A percentile compares a stretch with the other conserved stretches of the same genome.
These are phyloP conservation scores for Emydoidea blandingii DNA, from an alignment of 2,797 vertebrate genomes.

Conservation along the genomic window DNA sequence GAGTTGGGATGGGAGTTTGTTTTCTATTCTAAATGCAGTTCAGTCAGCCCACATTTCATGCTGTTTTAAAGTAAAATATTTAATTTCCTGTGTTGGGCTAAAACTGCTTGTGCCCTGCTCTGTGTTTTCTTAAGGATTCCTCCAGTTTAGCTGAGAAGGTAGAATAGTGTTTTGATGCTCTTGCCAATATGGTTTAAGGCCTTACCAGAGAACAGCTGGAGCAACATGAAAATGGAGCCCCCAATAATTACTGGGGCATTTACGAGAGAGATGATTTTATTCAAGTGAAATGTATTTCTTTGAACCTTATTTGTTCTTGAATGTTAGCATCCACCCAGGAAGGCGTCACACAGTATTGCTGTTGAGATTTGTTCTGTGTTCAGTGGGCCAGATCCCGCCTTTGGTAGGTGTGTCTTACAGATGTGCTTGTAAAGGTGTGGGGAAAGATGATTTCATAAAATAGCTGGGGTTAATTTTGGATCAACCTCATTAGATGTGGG, in stretches of 20 bases:
- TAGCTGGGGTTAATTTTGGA: not conserved
- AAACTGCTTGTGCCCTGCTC: slow-evolving; percentile 47
- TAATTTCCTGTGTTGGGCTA: slow-evolving; percentile 74
- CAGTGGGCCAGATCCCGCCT: not conserved
- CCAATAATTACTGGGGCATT: slow-evolving; percentile 43
- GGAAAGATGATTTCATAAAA: slow-evolving; percentile 4
- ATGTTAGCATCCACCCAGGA: not conserved
- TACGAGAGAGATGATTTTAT: slow-evolving; percentile 28
- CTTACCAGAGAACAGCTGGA: slow-evolving; percentile 59
- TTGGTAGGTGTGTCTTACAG: not conserved
- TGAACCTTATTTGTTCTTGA: slow-evolving; percentile 5
- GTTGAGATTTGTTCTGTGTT: slow-evolving; percentile 7
- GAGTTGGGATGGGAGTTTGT: slow-evolving; percentile 12
- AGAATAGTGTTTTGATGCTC: slow-evolving; percentile 52
- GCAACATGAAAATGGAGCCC: slow-evolving; percentile 52
- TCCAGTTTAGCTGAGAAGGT: slow-evolving; percentile 47
- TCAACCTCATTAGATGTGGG: not conserved
- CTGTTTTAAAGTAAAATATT: slow-evolving; percentile 55
- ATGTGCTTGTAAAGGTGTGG: slow-evolving; percentile 14
- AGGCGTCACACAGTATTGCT: slow-evolving; percentile 8
- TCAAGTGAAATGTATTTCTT: slow-evolving; percentile 22
- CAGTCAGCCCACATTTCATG: slow-evolving; percentile 3
- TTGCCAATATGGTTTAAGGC: slow-evolving; percentile 37
- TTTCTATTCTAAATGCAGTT: slow-evolving; percentile 1
- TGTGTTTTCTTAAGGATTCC: slow-evolving; percentile 75